phyloP scores from a whole-genome alignment of 2,113 vertebrate genomes.

The Osmerus mordax region DNA sequence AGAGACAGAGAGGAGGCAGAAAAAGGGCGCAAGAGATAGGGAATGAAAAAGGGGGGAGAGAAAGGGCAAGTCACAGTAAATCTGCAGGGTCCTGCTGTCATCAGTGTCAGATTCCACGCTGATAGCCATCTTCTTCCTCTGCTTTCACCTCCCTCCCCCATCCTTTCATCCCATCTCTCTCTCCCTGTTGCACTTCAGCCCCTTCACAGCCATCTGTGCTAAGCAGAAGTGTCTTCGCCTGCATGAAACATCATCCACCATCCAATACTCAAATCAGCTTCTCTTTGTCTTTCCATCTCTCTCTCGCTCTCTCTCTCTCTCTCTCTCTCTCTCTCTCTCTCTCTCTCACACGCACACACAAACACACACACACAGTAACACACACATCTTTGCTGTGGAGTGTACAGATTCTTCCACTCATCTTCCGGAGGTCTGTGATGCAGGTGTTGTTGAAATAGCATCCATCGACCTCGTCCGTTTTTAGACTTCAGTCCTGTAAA shows the following conservation, averaged over 20 bases:
- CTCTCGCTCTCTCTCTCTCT: neutral
- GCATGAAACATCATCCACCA: too few species aligned
- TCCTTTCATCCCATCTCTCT: too few species aligned
- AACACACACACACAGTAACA: neutral
- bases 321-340: neutral
- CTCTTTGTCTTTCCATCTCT: neutral
- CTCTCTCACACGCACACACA: neutral
- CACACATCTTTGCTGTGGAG: neutral
- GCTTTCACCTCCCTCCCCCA: neutral
- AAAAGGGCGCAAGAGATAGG: too few species aligned
- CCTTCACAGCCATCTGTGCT: too few species aligned
- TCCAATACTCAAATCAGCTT: too few species aligned
- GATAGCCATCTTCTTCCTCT: neutral
- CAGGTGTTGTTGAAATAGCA: neutral
- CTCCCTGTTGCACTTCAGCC: too few species aligned
- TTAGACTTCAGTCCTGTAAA: constrained; percentile 32
- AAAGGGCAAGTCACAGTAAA: neutral
- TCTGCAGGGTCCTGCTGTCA: neutral
- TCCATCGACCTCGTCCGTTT: constrained; percentile 46
- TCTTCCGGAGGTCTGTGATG: constrained; percentile 27
- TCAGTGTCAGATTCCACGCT: neutral
- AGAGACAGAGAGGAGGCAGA: too few species aligned
- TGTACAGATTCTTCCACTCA: neutral
- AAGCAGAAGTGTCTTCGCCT: too few species aligned
- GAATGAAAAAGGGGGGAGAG: neutral